Percentiles rank a stretch among this genome's conserved stretches.
Evolutionary conservation across 2,888 invertebrate genomes (phyloP).

Genomic region (Escarpia spicata): DNA sequence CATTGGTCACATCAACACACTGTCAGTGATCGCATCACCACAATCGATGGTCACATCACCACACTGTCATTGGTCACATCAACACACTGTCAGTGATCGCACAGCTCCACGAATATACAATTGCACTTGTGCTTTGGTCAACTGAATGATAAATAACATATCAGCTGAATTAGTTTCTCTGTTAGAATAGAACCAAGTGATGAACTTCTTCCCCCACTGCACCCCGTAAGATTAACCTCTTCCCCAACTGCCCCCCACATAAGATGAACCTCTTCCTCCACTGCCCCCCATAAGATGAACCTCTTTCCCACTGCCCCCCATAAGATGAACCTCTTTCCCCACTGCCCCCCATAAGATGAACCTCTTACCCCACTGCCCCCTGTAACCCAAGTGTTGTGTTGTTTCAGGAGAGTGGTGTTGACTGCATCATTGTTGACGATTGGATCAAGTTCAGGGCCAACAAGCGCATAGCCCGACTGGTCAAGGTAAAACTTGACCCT

Average conservation of each 20-base stretch:
- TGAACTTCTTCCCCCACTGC: neutral
- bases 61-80: neutral
- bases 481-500: slow-evolving; percentile 61
- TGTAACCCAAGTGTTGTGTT: neutral
- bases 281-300: too few species aligned
- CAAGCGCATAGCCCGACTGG: slow-evolving; percentile 62
- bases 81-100: too few species aligned
- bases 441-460: slow-evolving; percentile 66
- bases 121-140: neutral
- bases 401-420: slow-evolving; percentile 50
- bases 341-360: neutral
- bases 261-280: too few species aligned
- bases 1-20: too few species aligned
- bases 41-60: neutral
- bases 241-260: too few species aligned
- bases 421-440: slow-evolving; percentile 66
- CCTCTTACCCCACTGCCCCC: neutral
- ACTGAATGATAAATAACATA: neutral
- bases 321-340: too few species aligned
- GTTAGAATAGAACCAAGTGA: neutral
- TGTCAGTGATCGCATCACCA: too few species aligned
- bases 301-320: too few species aligned
- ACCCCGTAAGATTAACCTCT: neutral
- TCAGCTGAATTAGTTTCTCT: neutral
- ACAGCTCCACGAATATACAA: neutral